These are phyloP conservation scores for Rissa tridactyla DNA, from an alignment of 2,113 vertebrate species.

Conservation along the genomic window DNA sequence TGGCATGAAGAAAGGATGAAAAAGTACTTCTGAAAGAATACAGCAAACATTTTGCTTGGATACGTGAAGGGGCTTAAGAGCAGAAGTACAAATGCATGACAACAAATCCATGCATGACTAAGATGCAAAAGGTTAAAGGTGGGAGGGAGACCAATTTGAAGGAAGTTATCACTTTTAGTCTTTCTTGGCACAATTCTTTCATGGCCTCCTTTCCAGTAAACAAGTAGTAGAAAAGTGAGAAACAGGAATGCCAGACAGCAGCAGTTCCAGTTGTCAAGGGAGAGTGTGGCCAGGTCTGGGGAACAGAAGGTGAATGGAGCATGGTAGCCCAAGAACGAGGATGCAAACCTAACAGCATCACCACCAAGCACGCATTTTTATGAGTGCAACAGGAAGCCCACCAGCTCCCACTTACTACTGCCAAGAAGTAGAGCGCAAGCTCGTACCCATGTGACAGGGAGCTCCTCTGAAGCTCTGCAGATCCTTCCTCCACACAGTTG, in stretches of 20 bases:
- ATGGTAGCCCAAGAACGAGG: not conserved
- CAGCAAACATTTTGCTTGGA: not conserved
- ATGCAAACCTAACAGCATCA: not conserved
- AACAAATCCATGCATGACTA: not conserved
- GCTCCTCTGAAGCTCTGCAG: not conserved
- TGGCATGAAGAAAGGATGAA: not conserved
- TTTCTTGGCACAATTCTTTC: not conserved
- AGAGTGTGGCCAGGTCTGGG: not conserved
- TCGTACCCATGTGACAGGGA: not conserved
- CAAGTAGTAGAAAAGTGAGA: accelerated
- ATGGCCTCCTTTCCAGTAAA: not conserved
- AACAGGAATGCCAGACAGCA: not conserved
- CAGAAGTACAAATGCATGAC: not conserved
- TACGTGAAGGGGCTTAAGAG: not conserved
- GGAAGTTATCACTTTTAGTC: not conserved
- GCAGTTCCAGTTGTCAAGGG: not conserved
- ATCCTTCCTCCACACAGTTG: not conserved
- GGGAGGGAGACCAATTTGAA: not conserved
- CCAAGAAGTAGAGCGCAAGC: not conserved
- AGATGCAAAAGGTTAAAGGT: not conserved
- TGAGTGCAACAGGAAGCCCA: not conserved
- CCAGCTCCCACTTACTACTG: not conserved
- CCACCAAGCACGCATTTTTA: not conserved
- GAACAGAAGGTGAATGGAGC: not conserved
- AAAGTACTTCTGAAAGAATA: not conserved